phyloP scores from a whole-genome alignment of 2,113 vertebrate genomes.

The Halcyon malimbica region DNA sequence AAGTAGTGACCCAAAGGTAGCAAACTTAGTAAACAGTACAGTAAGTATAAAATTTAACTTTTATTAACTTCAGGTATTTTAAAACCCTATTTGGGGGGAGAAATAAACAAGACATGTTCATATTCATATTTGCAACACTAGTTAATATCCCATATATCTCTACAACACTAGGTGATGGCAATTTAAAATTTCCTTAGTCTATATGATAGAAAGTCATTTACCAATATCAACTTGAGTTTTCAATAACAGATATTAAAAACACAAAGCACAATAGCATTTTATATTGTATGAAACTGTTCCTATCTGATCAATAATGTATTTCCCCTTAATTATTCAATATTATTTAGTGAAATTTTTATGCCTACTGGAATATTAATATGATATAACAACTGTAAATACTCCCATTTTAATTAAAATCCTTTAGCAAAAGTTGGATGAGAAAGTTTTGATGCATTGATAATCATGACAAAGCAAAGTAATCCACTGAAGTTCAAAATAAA shows the following conservation, averaged over 20 bases:
- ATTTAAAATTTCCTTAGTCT: slow-evolving; percentile 7
- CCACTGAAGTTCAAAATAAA: slow-evolving; percentile 20
- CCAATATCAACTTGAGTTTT: slow-evolving; percentile 22
- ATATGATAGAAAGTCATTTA: not conserved
- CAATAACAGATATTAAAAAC: slow-evolving; percentile 25
- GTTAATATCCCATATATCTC: not conserved
- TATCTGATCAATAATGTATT: slow-evolving; percentile 77
- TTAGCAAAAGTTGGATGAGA: slow-evolving; percentile 34
- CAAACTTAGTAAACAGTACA: not conserved
- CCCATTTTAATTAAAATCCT: slow-evolving; percentile 71
- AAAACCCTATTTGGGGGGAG: rapidly evolving
- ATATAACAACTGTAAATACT: slow-evolving; percentile 71
- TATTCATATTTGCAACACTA: not conserved
- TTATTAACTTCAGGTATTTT: not conserved
- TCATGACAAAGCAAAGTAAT: slow-evolving; percentile 2
- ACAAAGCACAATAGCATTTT: slow-evolving; percentile 24
- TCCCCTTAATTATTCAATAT: slow-evolving; percentile 73
- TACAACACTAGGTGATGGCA: not conserved
- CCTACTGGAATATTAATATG: slow-evolving; percentile 68
- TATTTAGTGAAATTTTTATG: slow-evolving; percentile 73
- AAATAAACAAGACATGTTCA: not conserved
- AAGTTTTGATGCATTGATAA: slow-evolving; percentile 31
- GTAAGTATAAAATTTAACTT: not conserved
- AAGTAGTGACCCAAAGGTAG: not conserved
- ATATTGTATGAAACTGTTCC: slow-evolving; percentile 14